phyloP scores from a whole-genome alignment of 2,888 invertebrate genomes.

The Brachycybe producta region DNA sequence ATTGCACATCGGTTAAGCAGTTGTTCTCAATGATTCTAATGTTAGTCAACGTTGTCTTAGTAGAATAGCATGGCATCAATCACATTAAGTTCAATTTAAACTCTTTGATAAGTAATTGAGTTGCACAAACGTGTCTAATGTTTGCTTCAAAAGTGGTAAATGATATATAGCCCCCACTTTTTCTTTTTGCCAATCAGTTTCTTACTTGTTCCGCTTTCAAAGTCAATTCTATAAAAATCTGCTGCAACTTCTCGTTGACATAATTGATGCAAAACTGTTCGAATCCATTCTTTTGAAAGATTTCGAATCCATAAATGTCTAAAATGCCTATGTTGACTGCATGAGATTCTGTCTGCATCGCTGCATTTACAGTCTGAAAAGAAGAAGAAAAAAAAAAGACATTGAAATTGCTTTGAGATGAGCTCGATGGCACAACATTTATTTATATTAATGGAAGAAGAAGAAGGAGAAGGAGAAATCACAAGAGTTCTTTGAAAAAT shows the following conservation, averaged over 20 bases:
- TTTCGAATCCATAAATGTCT: constrained; percentile 59
- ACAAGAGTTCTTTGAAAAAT: not conserved
- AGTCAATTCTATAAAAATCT: constrained; percentile 56
- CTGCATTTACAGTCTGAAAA: constrained; percentile 46
- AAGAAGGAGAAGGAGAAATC: constrained; percentile 5
- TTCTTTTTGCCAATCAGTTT: not conserved
- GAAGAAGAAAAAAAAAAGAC: constrained; percentile 12
- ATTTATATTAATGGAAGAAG: no score
- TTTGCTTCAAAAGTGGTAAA: not conserved
- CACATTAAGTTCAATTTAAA: not conserved
- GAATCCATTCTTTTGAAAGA: constrained; percentile 53
- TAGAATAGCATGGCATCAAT: no score
- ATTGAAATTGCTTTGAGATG: no score
- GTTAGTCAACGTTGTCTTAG: no score
- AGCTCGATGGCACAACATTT: no score
- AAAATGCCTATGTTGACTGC: constrained; percentile 47
- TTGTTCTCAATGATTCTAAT: no score
- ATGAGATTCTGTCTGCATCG: constrained; percentile 42
- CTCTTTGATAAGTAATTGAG: not conserved
- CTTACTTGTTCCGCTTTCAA: constrained; percentile 53
- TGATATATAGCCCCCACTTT: not conserved
- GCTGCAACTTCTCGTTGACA: constrained; percentile 56
- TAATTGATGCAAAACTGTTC: constrained; percentile 60
- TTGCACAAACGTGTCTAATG: not conserved
- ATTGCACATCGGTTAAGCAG: no score